phyloP scores from a whole-genome alignment of 2,113 vertebrate genomes.

The Corydoras maculifer region DNA sequence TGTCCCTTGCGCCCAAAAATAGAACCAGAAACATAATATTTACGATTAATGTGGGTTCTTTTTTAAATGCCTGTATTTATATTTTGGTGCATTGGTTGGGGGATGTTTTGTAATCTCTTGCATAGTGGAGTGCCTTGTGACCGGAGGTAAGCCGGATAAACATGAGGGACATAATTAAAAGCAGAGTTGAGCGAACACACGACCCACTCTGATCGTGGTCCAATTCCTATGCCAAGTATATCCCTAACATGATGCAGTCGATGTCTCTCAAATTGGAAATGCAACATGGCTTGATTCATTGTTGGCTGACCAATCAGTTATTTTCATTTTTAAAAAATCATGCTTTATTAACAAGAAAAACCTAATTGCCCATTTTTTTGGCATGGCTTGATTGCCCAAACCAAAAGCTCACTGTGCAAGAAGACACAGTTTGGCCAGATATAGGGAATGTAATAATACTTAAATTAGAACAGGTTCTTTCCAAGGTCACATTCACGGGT shows the following conservation, averaged over 20 bases:
- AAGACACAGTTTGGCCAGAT: neutral
- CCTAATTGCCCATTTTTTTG: constrained; percentile 13
- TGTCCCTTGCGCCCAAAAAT: too few relatives aligned
- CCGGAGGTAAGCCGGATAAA: constrained; percentile 37
- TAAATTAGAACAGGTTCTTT: too few relatives aligned
- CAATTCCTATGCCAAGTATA: constrained; percentile 23
- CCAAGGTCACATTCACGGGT: neutral
- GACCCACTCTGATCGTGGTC: constrained; percentile 18
- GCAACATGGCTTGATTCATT: constrained; percentile 5
- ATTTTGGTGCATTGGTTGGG: neutral
- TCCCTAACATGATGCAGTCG: constrained; percentile 21
- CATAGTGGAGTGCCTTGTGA: constrained; percentile 24
- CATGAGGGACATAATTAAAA: constrained; percentile 40
- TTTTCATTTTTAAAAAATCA: constrained; percentile 28
- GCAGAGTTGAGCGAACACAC: constrained; percentile 36
- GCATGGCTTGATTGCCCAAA: constrained; percentile 1
- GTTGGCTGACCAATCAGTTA: neutral
- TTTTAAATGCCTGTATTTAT: neutral
- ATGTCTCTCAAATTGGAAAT: constrained; percentile 23
- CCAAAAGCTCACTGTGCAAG: neutral
- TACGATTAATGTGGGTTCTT: too few relatives aligned
- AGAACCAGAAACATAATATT: too few relatives aligned
- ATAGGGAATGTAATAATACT: neutral
- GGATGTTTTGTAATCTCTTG: constrained; percentile 27
- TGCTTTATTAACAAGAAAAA: constrained; percentile 14